Base-by-base conservation (phyloP, 2,888 invertebrate genomes). In the Agrochola lota region DNA sequence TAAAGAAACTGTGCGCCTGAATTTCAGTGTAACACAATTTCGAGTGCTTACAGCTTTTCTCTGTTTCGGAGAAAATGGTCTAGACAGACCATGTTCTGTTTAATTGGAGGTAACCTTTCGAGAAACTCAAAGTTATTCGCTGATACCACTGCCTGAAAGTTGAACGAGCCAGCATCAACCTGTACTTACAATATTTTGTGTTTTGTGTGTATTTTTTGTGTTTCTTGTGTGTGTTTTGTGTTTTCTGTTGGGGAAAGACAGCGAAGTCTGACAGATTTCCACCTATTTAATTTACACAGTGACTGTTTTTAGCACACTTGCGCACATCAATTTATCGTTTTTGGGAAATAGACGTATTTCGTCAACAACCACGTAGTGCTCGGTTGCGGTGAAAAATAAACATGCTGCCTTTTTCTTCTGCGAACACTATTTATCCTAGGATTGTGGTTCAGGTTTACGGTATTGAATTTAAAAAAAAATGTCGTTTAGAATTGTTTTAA, bases 1-100 rank as follows among this genome's bases (percentile, higher is more conserved):
- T 23, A 46, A 66, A 23, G 55, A 46, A 43, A 7, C 17, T 46
- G 30, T 55, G 8, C 11, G 23, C 68, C 15, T 9, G 17, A n/a
- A 63, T 68, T 63, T 30, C 3, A 55, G 6, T 66, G 59, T 59
- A 35, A 71, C 26, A 63, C 17, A 55, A 46, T 26, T 60, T 64
- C 0, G 12, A 55, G 43, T 60, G 35, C 26, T 35, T 30, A 11
- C 30, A 46, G n/a, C 6, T 23, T 35, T 46, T 55, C 52, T 52
- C 8, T 57, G 23, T 55, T 67, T 72, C 26, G 8, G 6, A 26
- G 35, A 67, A 78, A 78, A 40, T 11, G 43, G 40, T 40, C 17
- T 72, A 57, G 23, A 72, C 46, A 46, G 59, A 55, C 17, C 15
- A 7, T 40, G 40, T 77, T 40, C n/a, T 49, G 35, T 49, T 40